phyloP scores from a whole-genome alignment of 2,113 vertebrate species.

The Pungitius pungitius region DNA sequence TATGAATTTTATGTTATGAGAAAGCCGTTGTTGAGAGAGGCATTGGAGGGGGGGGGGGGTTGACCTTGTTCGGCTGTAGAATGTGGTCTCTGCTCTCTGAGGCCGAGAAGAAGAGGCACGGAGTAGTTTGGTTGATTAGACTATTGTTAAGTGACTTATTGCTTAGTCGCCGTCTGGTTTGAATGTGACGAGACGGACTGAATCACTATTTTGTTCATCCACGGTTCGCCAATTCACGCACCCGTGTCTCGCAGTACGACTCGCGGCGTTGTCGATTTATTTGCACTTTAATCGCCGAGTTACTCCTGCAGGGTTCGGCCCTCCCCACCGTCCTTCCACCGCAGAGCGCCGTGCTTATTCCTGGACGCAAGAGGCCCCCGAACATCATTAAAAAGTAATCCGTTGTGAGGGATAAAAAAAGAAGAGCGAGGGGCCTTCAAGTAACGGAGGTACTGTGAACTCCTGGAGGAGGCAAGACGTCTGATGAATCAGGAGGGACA shows the following conservation, averaged over 20 bases:
- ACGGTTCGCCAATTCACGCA: constrained; percentile 3
- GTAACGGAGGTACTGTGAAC: constrained; percentile 18
- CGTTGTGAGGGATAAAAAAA: constrained; percentile 5
- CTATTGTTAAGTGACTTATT: constrained; percentile 33
- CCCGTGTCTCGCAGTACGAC: constrained; percentile 1
- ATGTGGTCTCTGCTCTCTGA: constrained; percentile 21
- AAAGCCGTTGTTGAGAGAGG: background rate
- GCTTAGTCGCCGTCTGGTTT: constrained; percentile 26
- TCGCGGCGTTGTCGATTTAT: background rate
- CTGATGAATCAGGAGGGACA: constrained; percentile 21
- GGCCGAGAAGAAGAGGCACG: background rate
- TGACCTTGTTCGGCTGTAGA: background rate
- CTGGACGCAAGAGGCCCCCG: constrained; percentile 20
- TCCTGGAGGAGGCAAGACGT: constrained; percentile 5
- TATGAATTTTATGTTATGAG: background rate
- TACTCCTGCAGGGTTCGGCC: background rate
- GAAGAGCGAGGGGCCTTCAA: constrained; percentile 7
- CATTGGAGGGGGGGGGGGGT: too few relatives aligned
- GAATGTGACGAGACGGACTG: background rate
- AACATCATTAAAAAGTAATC: constrained; percentile 33
- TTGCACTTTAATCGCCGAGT: background rate
- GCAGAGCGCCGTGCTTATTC: constrained; percentile 5
- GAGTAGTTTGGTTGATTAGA: constrained; percentile 34
- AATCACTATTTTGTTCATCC: constrained; percentile 7
- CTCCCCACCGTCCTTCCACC: background rate